Conservation (phyloP, 37 sponge, comb jelly and placozoan genomes). For the Axinella damicornis region DNA sequence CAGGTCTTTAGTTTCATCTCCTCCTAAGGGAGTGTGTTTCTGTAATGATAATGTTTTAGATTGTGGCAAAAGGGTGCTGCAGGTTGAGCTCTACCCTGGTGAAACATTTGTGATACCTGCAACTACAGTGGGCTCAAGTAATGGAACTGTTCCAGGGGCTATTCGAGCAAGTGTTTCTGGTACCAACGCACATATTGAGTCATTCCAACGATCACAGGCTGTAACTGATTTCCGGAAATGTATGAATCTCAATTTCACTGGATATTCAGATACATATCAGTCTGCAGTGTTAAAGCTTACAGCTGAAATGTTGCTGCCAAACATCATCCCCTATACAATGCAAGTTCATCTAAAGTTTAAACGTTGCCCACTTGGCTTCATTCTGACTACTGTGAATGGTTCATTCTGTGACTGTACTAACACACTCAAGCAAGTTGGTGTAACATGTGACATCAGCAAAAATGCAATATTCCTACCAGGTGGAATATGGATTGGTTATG, state of each 20-base stretch:
- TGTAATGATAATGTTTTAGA: background rate
- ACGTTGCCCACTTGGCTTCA: background rate
- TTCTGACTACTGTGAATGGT: background rate
- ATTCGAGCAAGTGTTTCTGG: background rate
- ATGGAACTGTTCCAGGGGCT: conserved; percentile 8
- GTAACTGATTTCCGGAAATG: background rate
- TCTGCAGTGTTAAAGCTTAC: background rate
- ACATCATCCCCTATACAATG: background rate
- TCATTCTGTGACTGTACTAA: background rate
- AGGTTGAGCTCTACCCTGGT: conserved; percentile 7
- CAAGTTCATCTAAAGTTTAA: background rate
- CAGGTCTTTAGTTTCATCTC: conserved; percentile 7
- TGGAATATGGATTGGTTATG: conserved; percentile 20
- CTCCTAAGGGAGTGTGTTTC: conserved; percentile 23
- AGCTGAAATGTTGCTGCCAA: background rate
- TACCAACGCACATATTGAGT: too few relatives aligned
- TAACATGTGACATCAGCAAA: conserved; percentile 3
- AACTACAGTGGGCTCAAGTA: conserved; percentile 2
- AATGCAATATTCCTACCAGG: background rate
- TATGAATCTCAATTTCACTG: background rate
- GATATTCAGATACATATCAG: background rate
- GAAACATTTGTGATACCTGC: background rate
- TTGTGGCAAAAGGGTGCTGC: background rate
- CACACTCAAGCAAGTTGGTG: background rate
- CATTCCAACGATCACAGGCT: background rate